Conservation (phyloP, 2,113 vertebrate species). For the Pandion haliaetus region DNA sequence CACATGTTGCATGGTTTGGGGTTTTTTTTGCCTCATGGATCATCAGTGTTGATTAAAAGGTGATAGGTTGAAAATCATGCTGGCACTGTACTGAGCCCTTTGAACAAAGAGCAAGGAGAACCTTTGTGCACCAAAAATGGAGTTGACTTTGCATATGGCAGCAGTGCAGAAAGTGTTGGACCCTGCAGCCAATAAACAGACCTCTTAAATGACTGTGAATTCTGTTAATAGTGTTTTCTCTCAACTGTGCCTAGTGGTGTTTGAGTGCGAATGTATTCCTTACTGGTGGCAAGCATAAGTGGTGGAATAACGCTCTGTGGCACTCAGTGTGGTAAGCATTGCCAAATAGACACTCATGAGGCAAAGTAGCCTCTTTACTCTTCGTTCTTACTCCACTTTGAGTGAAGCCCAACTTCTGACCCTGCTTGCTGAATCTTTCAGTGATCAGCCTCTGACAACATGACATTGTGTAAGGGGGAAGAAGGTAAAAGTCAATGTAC, state of each 20-base stretch:
- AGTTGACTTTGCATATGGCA: background rate
- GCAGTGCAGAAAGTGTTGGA: constrained; percentile 16
- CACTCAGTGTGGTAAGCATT: rapidly evolving
- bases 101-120: constrained; percentile 38
- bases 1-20: constrained; percentile 47
- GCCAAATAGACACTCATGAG: background rate
- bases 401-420: background rate
- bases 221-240: background rate
- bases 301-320: rapidly evolving
- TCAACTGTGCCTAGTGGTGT: background rate
- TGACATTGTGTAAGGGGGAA: background rate
- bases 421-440: background rate
- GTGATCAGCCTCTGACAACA: background rate
- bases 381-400: background rate
- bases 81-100: constrained; percentile 12
- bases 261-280: background rate
- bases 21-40: constrained; percentile 2
- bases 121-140: background rate
- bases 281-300: background rate
- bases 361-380: background rate
- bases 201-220: background rate
- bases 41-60: constrained; percentile 7
- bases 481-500: background rate
- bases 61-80: constrained; percentile 15
- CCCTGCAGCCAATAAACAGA: constrained; percentile 61